A percentile compares a stretch with the other conserved stretches of the same genome.
Evolutionary conservation across 2,797 vertebrate genomes (phyloP).

Genomic region (Falco columbarius): DNA sequence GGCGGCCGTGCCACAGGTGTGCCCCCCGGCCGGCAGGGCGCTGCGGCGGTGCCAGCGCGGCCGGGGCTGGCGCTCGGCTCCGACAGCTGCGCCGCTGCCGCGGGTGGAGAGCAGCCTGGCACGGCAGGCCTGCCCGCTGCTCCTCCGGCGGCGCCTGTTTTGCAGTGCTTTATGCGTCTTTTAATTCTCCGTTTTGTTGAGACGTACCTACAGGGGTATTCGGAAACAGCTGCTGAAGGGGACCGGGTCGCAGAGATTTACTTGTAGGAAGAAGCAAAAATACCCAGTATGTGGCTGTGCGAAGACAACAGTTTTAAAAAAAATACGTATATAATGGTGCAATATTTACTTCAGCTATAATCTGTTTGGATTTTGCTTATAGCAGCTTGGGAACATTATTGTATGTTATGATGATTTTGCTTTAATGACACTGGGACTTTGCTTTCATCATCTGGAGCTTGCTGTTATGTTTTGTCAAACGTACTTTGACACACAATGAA

Average conservation of each 20-base stretch:
- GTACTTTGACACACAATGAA: conserved; percentile 8
- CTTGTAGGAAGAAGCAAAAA: not conserved
- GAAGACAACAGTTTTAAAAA: rapidly evolving
- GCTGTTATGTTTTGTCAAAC: not conserved
- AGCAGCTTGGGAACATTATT: no score
- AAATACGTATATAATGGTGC: not conserved
- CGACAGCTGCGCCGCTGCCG: not conserved
- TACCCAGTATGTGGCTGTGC: not conserved
- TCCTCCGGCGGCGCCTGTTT: not conserved
- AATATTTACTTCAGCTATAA: not conserved
- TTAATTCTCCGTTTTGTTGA: rapidly evolving
- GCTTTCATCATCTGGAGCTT: not conserved
- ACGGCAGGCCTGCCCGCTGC: not conserved
- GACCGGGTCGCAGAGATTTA: not conserved
- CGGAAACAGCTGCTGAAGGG: not conserved
- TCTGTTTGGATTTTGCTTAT: not conserved
- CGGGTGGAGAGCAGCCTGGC: rapidly evolving
- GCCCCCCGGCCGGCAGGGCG: not conserved
- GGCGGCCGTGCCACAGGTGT: not conserved
- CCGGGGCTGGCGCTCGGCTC: not conserved
- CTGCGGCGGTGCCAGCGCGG: not conserved
- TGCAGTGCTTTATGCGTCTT: not conserved
- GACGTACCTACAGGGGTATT: rapidly evolving
- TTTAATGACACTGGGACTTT: not conserved
- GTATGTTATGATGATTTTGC: rapidly evolving